A percentile compares a stretch with the other conserved stretches of the same genome.
Conservation (phyloP, 1,140 invertebrate genomes). For the Olivierus martensii region DNA sequence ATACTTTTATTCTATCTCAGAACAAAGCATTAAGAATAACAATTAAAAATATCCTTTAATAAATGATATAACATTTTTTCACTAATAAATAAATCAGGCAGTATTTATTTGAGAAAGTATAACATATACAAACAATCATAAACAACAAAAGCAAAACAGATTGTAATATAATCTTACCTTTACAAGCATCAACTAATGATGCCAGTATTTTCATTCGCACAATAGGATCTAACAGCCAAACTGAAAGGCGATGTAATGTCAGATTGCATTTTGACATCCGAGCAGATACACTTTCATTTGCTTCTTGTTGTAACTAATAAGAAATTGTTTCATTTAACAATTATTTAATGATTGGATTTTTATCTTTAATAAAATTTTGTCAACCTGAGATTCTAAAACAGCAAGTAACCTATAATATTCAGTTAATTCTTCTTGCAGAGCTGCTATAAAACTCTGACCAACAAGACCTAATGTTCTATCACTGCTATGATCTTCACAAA, state of each 20-base stretch:
- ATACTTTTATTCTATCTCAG: too few species aligned
- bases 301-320: slow-evolving; percentile 17
- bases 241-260: slow-evolving; percentile 56
- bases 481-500: slow-evolving; percentile 40
- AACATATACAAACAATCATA: too few species aligned
- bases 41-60: too few species aligned
- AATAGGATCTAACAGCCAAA: slow-evolving; percentile 68
- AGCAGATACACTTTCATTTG: slow-evolving; percentile 8
- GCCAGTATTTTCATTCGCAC: slow-evolving; percentile 62
- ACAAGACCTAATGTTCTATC: slow-evolving; percentile 49
- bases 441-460: slow-evolving; percentile 73
- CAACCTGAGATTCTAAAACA: slow-evolving; percentile 65
- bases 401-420: slow-evolving; percentile 79
- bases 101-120: too few species aligned
- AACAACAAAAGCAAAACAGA: too few species aligned
- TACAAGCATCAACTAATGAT: slow-evolving; percentile 59
- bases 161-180: too few species aligned
- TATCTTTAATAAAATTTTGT: too few species aligned
- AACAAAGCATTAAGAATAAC: too few species aligned
- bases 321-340: slow-evolving; percentile 18
- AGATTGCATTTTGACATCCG: slow-evolving; percentile 33
- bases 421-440: slow-evolving; percentile 63
- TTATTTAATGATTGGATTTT: not conserved
- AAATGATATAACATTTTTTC: too few species aligned
- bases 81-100: too few species aligned